Evolutionary conservation across 1,140 invertebrate genomes (phyloP), one percentile per base, ranked within the genome.

Genomic region (Pseudomyrmex pallidus): DNA sequence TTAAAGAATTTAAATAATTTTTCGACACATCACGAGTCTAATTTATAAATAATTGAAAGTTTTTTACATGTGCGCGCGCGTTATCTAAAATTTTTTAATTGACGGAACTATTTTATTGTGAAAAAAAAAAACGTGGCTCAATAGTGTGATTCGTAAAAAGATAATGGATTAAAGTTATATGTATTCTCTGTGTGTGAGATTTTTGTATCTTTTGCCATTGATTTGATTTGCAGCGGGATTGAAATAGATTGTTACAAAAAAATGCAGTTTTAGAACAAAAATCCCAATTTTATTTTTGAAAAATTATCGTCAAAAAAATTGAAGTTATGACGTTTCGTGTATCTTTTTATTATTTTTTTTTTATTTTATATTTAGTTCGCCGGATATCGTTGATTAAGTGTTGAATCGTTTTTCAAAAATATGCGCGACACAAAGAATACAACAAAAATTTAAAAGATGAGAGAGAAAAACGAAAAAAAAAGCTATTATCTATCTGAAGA

Each of bases 201-300:
- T 52, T 35, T 50, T 13, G 17, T 50, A 20, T 57, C 8, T 56
- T 72, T 10, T 72, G 9, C 1, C 62, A 35, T 63, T 63, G 20
- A 63, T 50, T 74, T 50, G n/a, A 13, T 35, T 52, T 61, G 3
- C 20, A 1, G 15, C 15, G 44, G 1, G 1, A 52, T 13, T 64
- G 44, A 74, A 62, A 74, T 64, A 63, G 22, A 17, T 13, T 64
- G 44, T 52, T 8, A 64, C 13, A 17, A 17, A 50, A 63, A 12
- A 0, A 13, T 4, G 44, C 35, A 5, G n/a, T 64, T 64, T 52
- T 5, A 35, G 35, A 35, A 35, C 0, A 35, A 35, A 35, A 35
- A 35, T 17, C 20, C 13, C 1, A 44, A 20, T 15, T 25, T 7
- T 9, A 63, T 63, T 64, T 50, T 63, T 10, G 4, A 35, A 35